Conservation (phyloP, 2,113 vertebrate genomes). For the Machaerirhynchus nigripectus region DNA sequence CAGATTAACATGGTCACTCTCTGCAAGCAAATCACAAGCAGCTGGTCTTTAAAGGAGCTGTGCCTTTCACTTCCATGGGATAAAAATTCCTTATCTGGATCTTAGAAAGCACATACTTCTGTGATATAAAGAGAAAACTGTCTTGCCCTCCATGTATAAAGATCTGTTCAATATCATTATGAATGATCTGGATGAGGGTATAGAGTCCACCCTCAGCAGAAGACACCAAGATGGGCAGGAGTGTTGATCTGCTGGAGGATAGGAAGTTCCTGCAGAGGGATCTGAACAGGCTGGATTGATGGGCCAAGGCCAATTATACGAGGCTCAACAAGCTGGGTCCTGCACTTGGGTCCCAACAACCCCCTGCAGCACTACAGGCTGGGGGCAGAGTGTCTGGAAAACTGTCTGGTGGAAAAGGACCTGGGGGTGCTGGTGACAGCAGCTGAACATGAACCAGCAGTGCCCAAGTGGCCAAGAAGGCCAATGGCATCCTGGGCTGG, state of each 20-base stretch:
- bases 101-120: not conserved
- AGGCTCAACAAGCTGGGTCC: not conserved
- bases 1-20: not conserved
- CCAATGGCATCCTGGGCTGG: rapidly evolving
- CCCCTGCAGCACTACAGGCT: not conserved
- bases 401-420: rapidly evolving
- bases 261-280: not conserved
- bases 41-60: not conserved
- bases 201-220: not conserved
- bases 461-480: not conserved
- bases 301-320: not conserved
- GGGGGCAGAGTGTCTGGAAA: not conserved
- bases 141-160: not conserved
- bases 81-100: not conserved
- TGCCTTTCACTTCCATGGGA: not conserved
- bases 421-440: not conserved
- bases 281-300: not conserved
- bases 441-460: not conserved
- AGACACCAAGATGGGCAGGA: not conserved
- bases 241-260: not conserved
- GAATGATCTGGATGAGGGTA: not conserved
- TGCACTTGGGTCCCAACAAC: not conserved
- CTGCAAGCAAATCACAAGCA: not conserved
- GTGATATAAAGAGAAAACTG: not conserved
- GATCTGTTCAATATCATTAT: not conserved